Percentiles rank a stretch among this genome's conserved stretches.
These are phyloP conservation scores for Helicoverpa armigera DNA, from an alignment of 1,140 invertebrate species.

Conservation along the genomic window DNA sequence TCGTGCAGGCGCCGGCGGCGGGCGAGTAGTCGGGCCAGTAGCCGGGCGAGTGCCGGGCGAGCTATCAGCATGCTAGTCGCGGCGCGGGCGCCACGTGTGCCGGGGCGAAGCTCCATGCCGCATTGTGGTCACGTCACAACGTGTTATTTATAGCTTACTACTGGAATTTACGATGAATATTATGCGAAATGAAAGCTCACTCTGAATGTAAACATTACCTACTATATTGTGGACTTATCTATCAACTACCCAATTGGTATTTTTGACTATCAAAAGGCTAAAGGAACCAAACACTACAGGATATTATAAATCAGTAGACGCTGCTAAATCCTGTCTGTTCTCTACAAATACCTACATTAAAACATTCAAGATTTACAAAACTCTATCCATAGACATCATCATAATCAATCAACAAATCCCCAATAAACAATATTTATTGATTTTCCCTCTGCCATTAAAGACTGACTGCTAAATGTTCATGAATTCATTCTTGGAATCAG, in stretches of 20 bases:
- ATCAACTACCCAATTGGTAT: too few relatives aligned
- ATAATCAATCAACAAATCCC: not conserved
- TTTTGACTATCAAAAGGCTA: too few relatives aligned
- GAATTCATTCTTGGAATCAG: slow-evolving; percentile 10
- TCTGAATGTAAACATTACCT: too few relatives aligned
- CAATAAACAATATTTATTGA: not conserved
- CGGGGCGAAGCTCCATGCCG: not conserved
- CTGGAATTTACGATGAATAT: not conserved
- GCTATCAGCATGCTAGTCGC: slow-evolving; percentile 25
- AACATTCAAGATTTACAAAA: not conserved
- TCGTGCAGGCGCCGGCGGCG: slow-evolving; percentile 14
- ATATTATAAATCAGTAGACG: too few relatives aligned
- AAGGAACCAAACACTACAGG: too few relatives aligned
- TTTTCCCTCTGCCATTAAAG: not conserved
- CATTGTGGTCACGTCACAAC: not conserved
- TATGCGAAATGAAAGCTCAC: not conserved
- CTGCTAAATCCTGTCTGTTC: not conserved
- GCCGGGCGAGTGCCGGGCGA: not conserved
- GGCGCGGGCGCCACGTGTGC: not conserved
- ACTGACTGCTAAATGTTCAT: not conserved
- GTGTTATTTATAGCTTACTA: not conserved
- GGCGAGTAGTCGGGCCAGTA: not conserved
- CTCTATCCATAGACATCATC: not conserved
- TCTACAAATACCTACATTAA: not conserved
- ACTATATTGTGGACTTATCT: too few relatives aligned